Conservation (phyloP, 2,797 vertebrate genomes). For the Malurus leucopterus region DNA sequence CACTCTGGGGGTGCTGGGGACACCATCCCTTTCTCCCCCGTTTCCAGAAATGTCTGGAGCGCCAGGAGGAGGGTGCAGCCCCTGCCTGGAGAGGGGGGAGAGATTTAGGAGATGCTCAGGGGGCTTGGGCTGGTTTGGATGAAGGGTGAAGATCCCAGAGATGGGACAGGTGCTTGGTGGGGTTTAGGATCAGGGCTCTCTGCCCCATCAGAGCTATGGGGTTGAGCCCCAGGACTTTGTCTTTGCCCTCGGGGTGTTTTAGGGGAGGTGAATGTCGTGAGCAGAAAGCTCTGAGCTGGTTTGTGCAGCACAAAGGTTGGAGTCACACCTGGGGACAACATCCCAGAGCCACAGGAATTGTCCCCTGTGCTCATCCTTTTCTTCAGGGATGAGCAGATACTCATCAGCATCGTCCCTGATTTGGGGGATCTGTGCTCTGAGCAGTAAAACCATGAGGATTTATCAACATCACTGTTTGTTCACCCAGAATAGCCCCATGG, state of each 20-base stretch:
- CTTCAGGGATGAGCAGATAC: neutral
- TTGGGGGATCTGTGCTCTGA: neutral
- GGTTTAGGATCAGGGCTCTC: neutral
- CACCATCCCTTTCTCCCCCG: accelerated
- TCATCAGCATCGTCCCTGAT: accelerated
- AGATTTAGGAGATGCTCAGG: neutral
- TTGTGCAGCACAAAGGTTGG: neutral
- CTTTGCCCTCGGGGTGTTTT: accelerated
- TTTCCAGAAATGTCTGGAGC: neutral
- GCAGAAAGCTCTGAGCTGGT: neutral
- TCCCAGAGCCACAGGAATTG: neutral
- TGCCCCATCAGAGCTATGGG: neutral
- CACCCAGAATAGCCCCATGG: neutral
- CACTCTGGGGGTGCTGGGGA: accelerated
- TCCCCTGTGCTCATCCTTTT: neutral
- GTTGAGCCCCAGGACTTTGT: neutral
- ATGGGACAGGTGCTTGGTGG: accelerated
- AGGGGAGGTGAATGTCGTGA: accelerated
- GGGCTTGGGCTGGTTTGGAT: accelerated
- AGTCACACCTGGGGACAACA: neutral
- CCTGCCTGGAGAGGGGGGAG: neutral
- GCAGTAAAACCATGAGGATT: neutral
- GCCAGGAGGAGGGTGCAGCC: accelerated
- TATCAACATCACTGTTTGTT: neutral
- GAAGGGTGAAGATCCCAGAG: neutral